Base-by-base conservation (phyloP, 1,140 invertebrate species). In the Neomicropteryx cornuta region DNA sequence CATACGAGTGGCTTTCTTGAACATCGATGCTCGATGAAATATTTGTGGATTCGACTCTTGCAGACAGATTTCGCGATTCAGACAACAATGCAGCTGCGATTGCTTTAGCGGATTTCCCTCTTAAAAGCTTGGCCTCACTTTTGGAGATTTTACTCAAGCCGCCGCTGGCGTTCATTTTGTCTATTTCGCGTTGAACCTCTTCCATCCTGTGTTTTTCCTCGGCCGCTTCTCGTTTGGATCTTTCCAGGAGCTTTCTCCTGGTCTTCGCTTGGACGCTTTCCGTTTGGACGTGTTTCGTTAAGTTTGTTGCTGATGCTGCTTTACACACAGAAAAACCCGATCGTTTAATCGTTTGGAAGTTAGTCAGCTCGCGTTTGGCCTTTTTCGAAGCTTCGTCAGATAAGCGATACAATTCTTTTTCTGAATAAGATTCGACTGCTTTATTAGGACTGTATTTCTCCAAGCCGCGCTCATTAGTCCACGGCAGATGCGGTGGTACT, bases 91-190 rank as follows among this genome's bases (percentile, higher is more conserved):
- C 74, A 45, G 73, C 71, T 50, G 77, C 78, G 45, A 85, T 85
- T 19, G 72, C 71, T 49, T 71, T 77, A 6, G 81, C 81, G 2
- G 82, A 84, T 66, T 80, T 83, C 29, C 79, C 81, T 41, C 71
- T 68, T 17, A 83, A 57, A 43, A 56, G 64, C 50, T 61, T 58
- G 49, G 48, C 68, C 45, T 65, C 66, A 49, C 56, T 71, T 46
- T 60, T 68, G 17, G 75, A 54, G 1, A 57, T 56, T 2, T 59
- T 50, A 13, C 59, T 53, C 3, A 52, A 44, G 14, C 60, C 45
- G 29, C 52, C 58, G 46, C 71, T 66, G 36, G 55, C 50, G 31
- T 75, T 70, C 35, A 75, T 63, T 10, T 69, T 58, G 44, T 70
- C 60, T 3, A 71, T 46, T 19, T 70, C 60, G 28, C 64, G 62